Base-by-base conservation (phyloP, 2,113 vertebrate genomes). In the Benitochromis conjunctus region DNA sequence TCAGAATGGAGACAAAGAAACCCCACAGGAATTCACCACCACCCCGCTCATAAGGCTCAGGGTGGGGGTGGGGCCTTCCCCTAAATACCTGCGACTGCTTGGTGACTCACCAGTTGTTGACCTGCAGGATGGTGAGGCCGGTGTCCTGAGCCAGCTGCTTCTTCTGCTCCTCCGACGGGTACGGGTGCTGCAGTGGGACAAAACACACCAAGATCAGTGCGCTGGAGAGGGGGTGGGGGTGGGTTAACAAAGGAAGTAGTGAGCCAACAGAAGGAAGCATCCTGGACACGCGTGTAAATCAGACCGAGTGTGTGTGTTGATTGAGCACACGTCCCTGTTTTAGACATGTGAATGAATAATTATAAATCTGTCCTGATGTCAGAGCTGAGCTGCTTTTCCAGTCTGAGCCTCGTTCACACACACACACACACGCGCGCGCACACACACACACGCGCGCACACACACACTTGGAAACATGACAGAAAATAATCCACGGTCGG, bases 131-230 rank as follows among this genome's bases (percentile, higher is more conserved):
- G 94, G 97, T 98, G 94, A 99, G 97, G 88, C 98, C 97, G 1
- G 98, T 99, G 95, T 99, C 98, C 96, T 98, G 98, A 94, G 98
- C 97, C 95, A 99, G 96, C 94, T 98, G 98, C 93, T 98, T 99
- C 97, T 99, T 99, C 97, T 99, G 98, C 95, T 99, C 98, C 96
- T 99, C 98, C 91, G 98, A 99, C 84, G 98, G 98, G 93, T 99
- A 99, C 69, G 98, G 98, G 92, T 99, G 98, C 98, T 99, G 93
- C 19, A 94, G 95, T 10, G 89, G 96, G 77, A 96, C 89, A 83
- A 71, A 95, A 94, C 80, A 78, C 24, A 60, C 5, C 18, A 55
- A 55, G 5, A 55, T 55, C 5, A 55, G 54, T 55, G n/a, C 2
- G 18, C 51, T 3, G 51, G 21, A 12, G 26, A 3, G 26, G 26